These are phyloP conservation scores for Oithona nana DNA, from an alignment of 2,888 invertebrate species.

Conservation along the genomic window DNA sequence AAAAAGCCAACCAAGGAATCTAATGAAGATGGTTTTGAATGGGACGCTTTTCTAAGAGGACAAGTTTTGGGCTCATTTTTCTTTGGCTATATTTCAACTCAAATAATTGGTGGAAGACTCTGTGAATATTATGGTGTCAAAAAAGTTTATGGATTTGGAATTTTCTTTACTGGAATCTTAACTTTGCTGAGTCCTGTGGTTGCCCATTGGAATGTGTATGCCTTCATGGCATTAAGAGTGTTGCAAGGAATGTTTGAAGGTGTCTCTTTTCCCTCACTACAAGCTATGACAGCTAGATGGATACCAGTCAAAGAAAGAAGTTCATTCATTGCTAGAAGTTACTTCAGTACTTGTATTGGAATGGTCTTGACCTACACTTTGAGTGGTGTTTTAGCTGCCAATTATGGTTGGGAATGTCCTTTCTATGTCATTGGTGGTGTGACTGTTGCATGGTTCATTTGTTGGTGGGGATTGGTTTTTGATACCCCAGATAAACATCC, in stretches of 20 bases:
- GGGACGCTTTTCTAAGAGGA: background rate
- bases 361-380: background rate
- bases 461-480: constrained; percentile 18
- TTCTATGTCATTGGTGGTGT: constrained; percentile 27
- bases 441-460: constrained; percentile 29
- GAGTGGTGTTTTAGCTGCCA: background rate
- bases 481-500: constrained; percentile 19
- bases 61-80: background rate
- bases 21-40: background rate
- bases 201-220: constrained; percentile 21
- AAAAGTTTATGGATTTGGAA: constrained; percentile 1
- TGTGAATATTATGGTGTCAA: background rate
- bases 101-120: constrained; percentile 2
- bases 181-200: constrained; percentile 27
- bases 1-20: background rate
- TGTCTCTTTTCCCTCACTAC: constrained; percentile 82
- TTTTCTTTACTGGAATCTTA: constrained; percentile 23
- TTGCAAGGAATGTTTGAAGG: constrained; percentile 34
- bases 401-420: background rate
- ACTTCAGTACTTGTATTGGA: constrained; percentile 17
- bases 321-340: constrained; percentile 51
- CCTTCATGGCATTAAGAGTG: constrained; percentile 24
- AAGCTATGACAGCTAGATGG: constrained; percentile 81
- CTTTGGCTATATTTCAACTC: background rate
- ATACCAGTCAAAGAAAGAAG: constrained; percentile 82